phyloP scores from a whole-genome alignment of 2,113 vertebrate species.

The Scytalopus superciliaris region DNA sequence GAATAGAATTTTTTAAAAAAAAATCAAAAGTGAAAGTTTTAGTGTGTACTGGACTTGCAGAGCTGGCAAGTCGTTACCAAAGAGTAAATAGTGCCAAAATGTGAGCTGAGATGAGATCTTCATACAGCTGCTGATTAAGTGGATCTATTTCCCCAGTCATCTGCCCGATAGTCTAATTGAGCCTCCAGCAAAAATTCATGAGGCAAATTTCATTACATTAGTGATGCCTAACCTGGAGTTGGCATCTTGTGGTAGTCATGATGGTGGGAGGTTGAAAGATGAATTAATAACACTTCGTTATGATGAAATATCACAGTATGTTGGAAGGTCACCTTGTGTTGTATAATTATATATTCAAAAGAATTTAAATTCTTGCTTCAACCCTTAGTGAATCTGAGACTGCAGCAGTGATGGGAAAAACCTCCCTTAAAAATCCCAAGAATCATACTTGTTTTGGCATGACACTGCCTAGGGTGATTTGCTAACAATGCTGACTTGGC shows the following conservation, averaged over 20 bases:
- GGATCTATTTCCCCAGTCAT: neutral
- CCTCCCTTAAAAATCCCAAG: slow-evolving; percentile 77
- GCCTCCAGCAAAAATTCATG: slow-evolving; percentile 8
- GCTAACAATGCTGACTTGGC: slow-evolving; percentile 68
- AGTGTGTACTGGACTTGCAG: neutral
- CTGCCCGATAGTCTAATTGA: neutral
- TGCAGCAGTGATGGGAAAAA: slow-evolving; percentile 74
- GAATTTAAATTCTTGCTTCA: slow-evolving; percentile 62
- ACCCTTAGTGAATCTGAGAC: slow-evolving; percentile 70
- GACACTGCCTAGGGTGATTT: slow-evolving; percentile 72
- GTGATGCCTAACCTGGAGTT: neutral
- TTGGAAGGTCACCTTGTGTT: slow-evolving; percentile 35
- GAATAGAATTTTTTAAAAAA: neutral
- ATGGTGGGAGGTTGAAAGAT: slow-evolving; percentile 11
- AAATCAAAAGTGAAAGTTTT: neutral
- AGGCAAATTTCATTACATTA: slow-evolving; percentile 1
- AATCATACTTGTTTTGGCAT: slow-evolving; percentile 81
- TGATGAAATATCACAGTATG: slow-evolving; percentile 20
- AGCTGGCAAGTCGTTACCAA: neutral
- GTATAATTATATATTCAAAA: slow-evolving; percentile 33
- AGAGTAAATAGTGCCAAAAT: neutral
- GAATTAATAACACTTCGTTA: slow-evolving; percentile 14
- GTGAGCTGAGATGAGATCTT: neutral
- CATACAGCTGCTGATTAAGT: neutral
- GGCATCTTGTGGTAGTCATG: neutral